These are phyloP conservation scores for Siphamia tubifer DNA, from an alignment of 2,113 vertebrate genomes.

Conservation along the genomic window DNA sequence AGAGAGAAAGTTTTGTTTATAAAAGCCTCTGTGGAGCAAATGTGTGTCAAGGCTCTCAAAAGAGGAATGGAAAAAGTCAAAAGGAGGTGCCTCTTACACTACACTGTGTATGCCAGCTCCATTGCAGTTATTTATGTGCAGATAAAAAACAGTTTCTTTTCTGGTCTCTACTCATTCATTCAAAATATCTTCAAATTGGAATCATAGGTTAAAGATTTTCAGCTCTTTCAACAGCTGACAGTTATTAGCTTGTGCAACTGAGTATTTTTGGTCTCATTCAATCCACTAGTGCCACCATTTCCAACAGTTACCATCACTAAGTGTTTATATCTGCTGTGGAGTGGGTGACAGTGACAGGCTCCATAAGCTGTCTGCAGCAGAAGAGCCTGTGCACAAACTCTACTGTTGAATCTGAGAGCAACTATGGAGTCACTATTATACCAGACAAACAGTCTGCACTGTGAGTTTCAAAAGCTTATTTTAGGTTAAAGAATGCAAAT, in stretches of 20 bases:
- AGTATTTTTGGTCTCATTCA: neutral
- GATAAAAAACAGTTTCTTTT: neutral
- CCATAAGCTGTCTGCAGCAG: conserved; percentile 22
- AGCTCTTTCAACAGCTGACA: conserved; percentile 2
- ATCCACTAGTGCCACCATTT: neutral
- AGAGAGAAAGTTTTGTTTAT: neutral
- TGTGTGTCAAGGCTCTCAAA: neutral
- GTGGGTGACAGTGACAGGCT: conserved; percentile 19
- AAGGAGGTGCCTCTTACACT: conserved; percentile 19
- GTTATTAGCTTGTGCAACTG: neutral
- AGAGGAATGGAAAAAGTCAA: conserved; percentile 40
- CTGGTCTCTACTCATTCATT: conserved; percentile 2
- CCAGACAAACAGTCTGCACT: neutral
- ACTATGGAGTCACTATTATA: neutral
- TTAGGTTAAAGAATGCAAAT: neutral
- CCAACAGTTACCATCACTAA: conserved; percentile 18
- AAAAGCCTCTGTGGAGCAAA: neutral
- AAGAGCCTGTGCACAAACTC: conserved; percentile 15
- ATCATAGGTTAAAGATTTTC: neutral
- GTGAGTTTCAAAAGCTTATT: neutral
- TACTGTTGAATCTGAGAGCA: neutral
- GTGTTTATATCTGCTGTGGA: conserved; percentile 31
- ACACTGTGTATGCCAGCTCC: conserved; percentile 3
- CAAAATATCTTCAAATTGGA: conserved; percentile 3
- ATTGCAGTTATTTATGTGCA: conserved; percentile 30